These are phyloP conservation scores for Dendropsophus ebraccatus DNA, from an alignment of 2,113 vertebrate species.

Conservation along the genomic window DNA sequence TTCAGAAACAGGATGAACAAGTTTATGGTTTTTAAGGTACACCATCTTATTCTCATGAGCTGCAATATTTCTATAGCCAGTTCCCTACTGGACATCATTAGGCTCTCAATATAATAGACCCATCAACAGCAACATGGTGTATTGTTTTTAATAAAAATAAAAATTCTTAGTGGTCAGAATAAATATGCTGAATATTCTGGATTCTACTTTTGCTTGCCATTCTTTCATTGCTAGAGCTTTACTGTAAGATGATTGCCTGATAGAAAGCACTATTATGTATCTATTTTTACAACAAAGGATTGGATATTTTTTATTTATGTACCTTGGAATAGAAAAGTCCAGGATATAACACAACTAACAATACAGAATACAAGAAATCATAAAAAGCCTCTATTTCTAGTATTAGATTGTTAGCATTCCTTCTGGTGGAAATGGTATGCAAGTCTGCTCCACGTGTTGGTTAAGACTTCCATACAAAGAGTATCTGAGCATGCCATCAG, in stretches of 20 bases:
- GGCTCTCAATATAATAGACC: too few species aligned
- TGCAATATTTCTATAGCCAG: too few species aligned
- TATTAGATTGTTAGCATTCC: neutral
- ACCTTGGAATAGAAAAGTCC: neutral
- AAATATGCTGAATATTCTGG: neutral
- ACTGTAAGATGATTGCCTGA: neutral
- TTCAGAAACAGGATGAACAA: too few species aligned
- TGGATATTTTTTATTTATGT: neutral
- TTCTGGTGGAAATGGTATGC: neutral
- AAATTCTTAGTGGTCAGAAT: too few species aligned
- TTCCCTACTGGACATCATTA: too few species aligned
- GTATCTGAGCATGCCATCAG: neutral
- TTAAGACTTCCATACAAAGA: neutral
- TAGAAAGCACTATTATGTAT: neutral
- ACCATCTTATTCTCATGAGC: too few species aligned
- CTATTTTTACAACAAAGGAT: neutral
- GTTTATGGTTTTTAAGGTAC: too few species aligned
- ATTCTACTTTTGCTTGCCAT: neutral
- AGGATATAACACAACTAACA: too few species aligned
- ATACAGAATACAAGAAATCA: neutral
- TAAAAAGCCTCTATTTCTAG: neutral
- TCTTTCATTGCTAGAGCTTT: neutral
- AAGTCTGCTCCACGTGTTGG: neutral
- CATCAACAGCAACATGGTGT: too few species aligned
- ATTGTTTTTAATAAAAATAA: too few species aligned